Evolutionary conservation across 2,113 vertebrate species (phyloP).

Genomic region (Steatornis caripensis): DNA sequence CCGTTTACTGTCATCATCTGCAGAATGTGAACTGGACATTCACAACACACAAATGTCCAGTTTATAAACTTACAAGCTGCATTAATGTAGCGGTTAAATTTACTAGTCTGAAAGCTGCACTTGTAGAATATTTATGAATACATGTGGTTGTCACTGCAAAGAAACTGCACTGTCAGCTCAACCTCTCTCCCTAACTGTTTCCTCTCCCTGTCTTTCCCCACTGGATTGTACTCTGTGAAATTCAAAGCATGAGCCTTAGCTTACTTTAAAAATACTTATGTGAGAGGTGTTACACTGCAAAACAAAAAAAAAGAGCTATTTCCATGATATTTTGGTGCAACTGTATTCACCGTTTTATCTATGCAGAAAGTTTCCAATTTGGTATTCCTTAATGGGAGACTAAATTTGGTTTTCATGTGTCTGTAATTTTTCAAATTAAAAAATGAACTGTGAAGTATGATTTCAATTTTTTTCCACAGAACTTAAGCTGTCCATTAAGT

Average conservation of each 20-base stretch:
- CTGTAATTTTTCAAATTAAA: slow-evolving; percentile 35
- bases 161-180: slow-evolving; percentile 70
- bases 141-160: slow-evolving; percentile 61
- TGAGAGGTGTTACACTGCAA: neutral
- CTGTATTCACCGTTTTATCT: neutral
- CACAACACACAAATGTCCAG: slow-evolving; percentile 54
- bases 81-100: slow-evolving; percentile 76
- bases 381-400: neutral
- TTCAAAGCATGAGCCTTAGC: slow-evolving; percentile 24
- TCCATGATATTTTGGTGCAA: neutral
- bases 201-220: slow-evolving; percentile 14
- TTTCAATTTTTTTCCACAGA: neutral
- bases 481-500: neutral
- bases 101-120: slow-evolving; percentile 67
- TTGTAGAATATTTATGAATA: slow-evolving; percentile 81
- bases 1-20: slow-evolving; percentile 54
- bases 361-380: neutral
- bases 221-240: slow-evolving; percentile 29
- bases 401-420: slow-evolving; percentile 7
- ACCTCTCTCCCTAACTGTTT: slow-evolving; percentile 3
- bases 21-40: slow-evolving; percentile 55
- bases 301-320: neutral
- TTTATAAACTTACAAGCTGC: slow-evolving; percentile 70
- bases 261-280: slow-evolving; percentile 30
- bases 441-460: neutral